These are phyloP conservation scores for Taphrorychus bicolor DNA, from an alignment of 2,888 invertebrate species.

Conservation along the genomic window DNA sequence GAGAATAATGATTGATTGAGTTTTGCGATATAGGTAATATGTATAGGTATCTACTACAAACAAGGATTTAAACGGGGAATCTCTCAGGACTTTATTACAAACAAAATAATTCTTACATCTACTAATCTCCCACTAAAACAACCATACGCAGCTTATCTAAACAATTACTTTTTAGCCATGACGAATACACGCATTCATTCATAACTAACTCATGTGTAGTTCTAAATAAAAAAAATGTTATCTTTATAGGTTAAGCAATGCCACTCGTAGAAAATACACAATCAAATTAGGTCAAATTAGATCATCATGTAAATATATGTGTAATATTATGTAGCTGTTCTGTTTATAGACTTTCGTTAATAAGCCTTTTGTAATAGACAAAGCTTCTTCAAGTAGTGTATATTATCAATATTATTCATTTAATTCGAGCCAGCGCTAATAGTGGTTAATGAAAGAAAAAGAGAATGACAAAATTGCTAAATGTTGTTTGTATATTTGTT, in stretches of 20 bases:
- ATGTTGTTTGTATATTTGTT: too few species aligned
- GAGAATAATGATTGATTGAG: not conserved
- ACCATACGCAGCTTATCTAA: not conserved
- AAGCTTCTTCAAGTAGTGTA: too few species aligned
- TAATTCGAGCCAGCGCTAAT: too few species aligned
- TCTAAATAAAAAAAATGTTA: not conserved
- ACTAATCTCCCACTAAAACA: not conserved
- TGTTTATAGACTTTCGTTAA: too few species aligned
- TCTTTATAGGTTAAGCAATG: not conserved
- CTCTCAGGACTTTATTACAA: too few species aligned
- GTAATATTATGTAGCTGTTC: not conserved
- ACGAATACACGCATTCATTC: not conserved
- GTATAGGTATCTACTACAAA: constrained; percentile 17
- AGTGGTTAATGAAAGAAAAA: too few species aligned
- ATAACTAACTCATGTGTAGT: not conserved
- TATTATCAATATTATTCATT: too few species aligned
- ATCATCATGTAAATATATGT: not conserved
- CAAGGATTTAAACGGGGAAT: too few species aligned
- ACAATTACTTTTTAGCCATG: not conserved
- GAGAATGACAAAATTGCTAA: too few species aligned
- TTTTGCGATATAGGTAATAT: not conserved
- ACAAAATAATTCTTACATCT: too few species aligned
- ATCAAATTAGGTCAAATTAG: not conserved
- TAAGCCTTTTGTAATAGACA: too few species aligned
- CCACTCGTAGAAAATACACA: not conserved